Conservation (phyloP, 2,888 invertebrate genomes). For the Tupiocoris notatus region DNA sequence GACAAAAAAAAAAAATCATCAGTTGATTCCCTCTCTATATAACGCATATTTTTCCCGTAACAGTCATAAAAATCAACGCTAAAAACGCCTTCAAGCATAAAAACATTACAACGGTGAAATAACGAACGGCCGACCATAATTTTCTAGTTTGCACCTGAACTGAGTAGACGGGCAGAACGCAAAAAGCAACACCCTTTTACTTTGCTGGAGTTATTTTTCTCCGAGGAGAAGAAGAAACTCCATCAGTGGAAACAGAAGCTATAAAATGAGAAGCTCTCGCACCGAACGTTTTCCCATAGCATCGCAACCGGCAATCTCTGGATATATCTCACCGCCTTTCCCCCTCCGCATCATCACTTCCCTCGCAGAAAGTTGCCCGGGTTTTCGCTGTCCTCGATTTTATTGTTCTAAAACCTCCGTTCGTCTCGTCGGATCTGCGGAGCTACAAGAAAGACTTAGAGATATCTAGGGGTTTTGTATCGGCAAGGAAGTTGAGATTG, state of each 20-base stretch:
- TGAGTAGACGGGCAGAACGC: too few relatives aligned
- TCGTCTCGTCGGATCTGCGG: background rate
- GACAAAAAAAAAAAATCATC: too few relatives aligned
- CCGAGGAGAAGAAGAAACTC: background rate
- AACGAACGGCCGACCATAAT: too few relatives aligned
- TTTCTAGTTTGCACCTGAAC: too few relatives aligned
- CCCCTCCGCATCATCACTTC: background rate
- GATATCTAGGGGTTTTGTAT: background rate
- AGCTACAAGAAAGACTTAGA: background rate
- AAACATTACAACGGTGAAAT: too few relatives aligned
- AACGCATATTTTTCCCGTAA: too few relatives aligned
- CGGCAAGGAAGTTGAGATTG: background rate
- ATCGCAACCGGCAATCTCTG: background rate
- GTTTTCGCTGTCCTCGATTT: background rate
- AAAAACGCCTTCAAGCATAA: too few relatives aligned
- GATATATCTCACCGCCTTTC: background rate
- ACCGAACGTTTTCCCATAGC: conserved; percentile 4
- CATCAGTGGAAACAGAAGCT: conserved; percentile 12
- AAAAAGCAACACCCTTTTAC: background rate
- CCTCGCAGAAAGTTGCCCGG: background rate
- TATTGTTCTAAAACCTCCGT: background rate
- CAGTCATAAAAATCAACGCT: too few relatives aligned
- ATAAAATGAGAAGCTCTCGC: conserved; percentile 29
- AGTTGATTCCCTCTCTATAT: too few relatives aligned
- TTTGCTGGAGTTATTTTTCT: background rate